Evolutionary conservation across 2,888 invertebrate genomes (phyloP).

Genomic region (Teleiodes luculella): DNA sequence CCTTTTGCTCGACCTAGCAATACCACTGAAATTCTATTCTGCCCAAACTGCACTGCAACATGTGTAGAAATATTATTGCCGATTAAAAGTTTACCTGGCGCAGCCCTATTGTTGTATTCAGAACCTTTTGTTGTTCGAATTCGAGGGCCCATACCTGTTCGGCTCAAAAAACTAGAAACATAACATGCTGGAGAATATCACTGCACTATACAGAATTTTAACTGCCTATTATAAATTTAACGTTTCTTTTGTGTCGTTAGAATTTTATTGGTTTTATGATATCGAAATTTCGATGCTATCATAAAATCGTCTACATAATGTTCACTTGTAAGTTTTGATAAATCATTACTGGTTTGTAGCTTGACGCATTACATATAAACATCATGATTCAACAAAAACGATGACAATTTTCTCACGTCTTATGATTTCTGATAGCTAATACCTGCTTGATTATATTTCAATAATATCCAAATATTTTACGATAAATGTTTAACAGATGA

Average conservation of each 20-base stretch:
- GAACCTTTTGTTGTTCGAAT: conserved; percentile 17
- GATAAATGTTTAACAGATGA: background rate
- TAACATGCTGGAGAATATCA: conserved; percentile 12
- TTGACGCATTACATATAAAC: no score
- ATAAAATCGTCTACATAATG: conserved; percentile 1
- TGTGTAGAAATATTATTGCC: conserved; percentile 21
- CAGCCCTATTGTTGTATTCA: conserved; percentile 20
- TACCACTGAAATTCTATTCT: conserved; percentile 7
- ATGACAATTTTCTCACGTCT: background rate
- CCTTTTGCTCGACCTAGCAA: conserved; percentile 11
- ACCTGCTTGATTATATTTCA: background rate
- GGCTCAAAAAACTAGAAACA: conserved; percentile 13
- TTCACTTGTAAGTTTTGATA: no score
- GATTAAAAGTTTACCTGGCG: conserved; percentile 27
- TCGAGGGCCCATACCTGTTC: conserved; percentile 10
- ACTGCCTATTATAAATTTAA: conserved; percentile 9
- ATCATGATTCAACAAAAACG: background rate
- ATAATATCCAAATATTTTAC: background rate
- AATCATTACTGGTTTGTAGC: no score
- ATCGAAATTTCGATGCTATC: background rate
- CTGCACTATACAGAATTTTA: conserved; percentile 14
- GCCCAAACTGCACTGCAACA: no score
- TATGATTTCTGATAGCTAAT: background rate
- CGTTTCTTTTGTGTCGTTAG: conserved; percentile 14
- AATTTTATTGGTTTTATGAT: conserved; percentile 12